phyloP scores from a whole-genome alignment of 1,140 invertebrate species.

The Carposina sasakii region DNA sequence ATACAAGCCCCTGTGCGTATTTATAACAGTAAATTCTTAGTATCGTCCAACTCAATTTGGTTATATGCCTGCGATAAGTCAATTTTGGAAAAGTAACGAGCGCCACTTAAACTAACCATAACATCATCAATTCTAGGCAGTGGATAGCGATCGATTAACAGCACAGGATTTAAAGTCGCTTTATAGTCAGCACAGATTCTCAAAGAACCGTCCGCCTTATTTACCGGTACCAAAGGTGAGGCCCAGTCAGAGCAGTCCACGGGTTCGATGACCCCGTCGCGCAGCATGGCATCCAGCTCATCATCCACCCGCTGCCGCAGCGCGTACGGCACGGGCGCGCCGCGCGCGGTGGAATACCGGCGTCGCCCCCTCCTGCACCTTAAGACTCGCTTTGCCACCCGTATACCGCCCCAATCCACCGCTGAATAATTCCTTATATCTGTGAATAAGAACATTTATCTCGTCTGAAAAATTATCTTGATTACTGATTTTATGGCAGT shows the following conservation, averaged over 20 bases:
- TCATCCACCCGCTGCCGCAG: constrained; percentile 6
- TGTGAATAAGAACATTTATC: background rate
- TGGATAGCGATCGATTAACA: constrained; percentile 19
- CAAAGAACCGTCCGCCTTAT: constrained; percentile 25
- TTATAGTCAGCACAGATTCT: constrained; percentile 27
- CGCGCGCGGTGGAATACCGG: constrained; percentile 3
- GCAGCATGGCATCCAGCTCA: constrained; percentile 1
- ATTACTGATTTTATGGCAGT: background rate
- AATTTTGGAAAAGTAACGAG: constrained; percentile 30
- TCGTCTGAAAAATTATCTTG: background rate
- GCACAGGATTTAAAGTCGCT: constrained; percentile 21
- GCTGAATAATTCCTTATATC: constrained; percentile 4
- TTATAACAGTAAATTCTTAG: constrained; percentile 2
- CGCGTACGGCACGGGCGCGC: background rate
- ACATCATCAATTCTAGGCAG: constrained; percentile 11
- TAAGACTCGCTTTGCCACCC: background rate
- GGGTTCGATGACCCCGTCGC: background rate
- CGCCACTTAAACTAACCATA: constrained; percentile 16
- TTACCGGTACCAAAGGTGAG: constrained; percentile 29
- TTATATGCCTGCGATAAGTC: constrained; percentile 27
- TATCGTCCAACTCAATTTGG: constrained; percentile 17
- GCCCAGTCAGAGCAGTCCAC: constrained; percentile 22
- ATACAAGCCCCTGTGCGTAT: background rate
- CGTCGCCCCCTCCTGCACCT: background rate
- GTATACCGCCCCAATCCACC: constrained; percentile 1